Evolutionary conservation across 2,797 vertebrate species (phyloP), one percentile per base, ranked within the genome.

Genomic region (Anas capensis): DNA sequence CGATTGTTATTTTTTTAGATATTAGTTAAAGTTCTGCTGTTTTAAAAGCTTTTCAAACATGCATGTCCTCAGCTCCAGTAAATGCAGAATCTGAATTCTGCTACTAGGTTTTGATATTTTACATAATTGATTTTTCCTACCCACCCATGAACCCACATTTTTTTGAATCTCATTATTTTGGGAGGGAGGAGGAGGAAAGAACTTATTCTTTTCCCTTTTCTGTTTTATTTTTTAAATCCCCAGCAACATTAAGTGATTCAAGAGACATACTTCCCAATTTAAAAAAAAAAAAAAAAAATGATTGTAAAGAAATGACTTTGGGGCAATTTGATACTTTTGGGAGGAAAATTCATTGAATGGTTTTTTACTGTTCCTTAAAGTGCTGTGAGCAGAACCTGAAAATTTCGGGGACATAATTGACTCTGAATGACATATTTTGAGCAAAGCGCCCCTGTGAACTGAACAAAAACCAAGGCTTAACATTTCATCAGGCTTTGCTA

Each of bases 241-340:
- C 10, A 56, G 6, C 21, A 33, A 14, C 4, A 21, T 61, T 24
- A 85, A 24, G 21, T 57, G n/a, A 72, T 68, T 62, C 21, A 24
- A 62, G 51, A 78, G 49, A 44, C 11, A 4, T 38, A 61, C 3
- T 49, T 77, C 18, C 3, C 2, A 7, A 7, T 40, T 12, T 6
- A 40, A 23, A 40, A 38, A 29, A 40, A 40, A 40, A 40, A 40
- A 24, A 51, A 53, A 53, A 17, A 38, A 42, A 2, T 24, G 12
- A 57, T 34, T 57, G 11, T 64, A 76, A 44, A 34, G 38, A 44
- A 72, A 46, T 49, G 36, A 17, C 10, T 60, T 65, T 38, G 1
- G n/a, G 16, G 8, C 23, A n/a, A 57, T 42, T 36, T 33, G 7
- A 31, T 4, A 2, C n/a, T 65, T 58, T 42, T 2, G 0, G 2